A percentile compares a stretch with the other conserved stretches of the same genome.
These are phyloP conservation scores for Dromas ardeola DNA, from an alignment of 2,113 vertebrate species.

Conservation along the genomic window DNA sequence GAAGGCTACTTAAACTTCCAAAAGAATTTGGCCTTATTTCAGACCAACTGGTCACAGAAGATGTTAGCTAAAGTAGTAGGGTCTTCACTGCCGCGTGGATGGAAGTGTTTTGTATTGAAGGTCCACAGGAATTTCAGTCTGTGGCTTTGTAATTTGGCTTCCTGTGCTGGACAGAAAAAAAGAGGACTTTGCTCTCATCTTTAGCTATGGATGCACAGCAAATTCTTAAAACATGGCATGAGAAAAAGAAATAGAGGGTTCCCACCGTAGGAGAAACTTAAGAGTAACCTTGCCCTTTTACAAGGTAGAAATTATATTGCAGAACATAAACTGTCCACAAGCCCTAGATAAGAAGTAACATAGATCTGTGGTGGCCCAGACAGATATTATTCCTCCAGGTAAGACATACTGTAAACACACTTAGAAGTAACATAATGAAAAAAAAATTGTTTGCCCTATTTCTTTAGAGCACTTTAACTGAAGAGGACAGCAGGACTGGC, in stretches of 20 bases:
- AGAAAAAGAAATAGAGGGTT: neutral
- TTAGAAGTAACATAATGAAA: neutral
- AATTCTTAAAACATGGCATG: neutral
- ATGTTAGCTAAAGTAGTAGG: neutral
- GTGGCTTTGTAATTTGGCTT: neutral
- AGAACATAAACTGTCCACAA: neutral
- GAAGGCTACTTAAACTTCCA: neutral
- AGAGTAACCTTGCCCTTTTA: neutral
- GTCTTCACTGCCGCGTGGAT: neutral
- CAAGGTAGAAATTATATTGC: neutral
- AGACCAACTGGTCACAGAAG: neutral
- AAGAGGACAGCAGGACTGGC: neutral
- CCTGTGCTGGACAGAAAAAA: neutral
- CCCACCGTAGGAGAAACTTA: neutral
- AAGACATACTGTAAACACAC: neutral
- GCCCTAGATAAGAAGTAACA: neutral
- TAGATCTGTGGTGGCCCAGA: neutral
- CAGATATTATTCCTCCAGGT: neutral
- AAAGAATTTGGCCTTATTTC: neutral
- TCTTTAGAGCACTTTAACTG: neutral
- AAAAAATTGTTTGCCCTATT: neutral
- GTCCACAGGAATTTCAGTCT: neutral
- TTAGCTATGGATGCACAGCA: neutral
- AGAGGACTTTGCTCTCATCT: neutral
- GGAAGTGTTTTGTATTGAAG: neutral